Base-by-base conservation (phyloP, 2,113 vertebrate genomes). In the Aythya baeri region DNA sequence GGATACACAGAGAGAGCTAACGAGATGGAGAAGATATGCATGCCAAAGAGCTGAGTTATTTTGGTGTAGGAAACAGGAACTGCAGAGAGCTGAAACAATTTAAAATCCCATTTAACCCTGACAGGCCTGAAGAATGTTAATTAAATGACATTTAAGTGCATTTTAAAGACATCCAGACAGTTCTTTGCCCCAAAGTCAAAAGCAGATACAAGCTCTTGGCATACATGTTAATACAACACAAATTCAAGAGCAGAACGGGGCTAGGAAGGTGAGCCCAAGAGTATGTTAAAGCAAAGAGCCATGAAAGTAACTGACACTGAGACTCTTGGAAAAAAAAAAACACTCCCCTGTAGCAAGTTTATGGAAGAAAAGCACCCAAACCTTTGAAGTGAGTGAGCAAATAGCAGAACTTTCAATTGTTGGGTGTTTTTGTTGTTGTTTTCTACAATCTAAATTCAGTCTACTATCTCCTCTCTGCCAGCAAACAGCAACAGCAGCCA, bases 1-100 rank as follows among this genome's bases (percentile, higher is more conserved):
- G n/a, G 73, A 94, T 74, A 96, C 34, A 91, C 59, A 91, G 85
- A 73, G 67, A 68, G 29, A 85, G 82, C 82, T 87, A 94, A 93
- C 62, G 71, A 68, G 87, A 54, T 8, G 23, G 58, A 70, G 88
- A 84, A 88, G 66, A 63, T 0, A 4, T 17, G 31, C 2, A 4
- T 91, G 90, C 85, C 92, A 94, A 92, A 70, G 46, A 91, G 79
- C 62, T 2, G 4, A 79, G 67, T 75, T 95, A 91, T 95, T 94
- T 89, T 73, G 8, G 18, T 36, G 22, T 17, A 83, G 79, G 83
- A 94, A 95, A 83, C 76, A 94, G 85, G 88, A 94, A 94, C 88
- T 66, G 29, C 32, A 78, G 61, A 17, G 23, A 83, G 52, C 81
- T 49, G 50, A 77, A 90, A 86, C 27, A 15, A 81, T 46, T 55